These are phyloP conservation scores for Tanytarsus gracilentus DNA, from an alignment of 2,888 invertebrate genomes.

Conservation along the genomic window DNA sequence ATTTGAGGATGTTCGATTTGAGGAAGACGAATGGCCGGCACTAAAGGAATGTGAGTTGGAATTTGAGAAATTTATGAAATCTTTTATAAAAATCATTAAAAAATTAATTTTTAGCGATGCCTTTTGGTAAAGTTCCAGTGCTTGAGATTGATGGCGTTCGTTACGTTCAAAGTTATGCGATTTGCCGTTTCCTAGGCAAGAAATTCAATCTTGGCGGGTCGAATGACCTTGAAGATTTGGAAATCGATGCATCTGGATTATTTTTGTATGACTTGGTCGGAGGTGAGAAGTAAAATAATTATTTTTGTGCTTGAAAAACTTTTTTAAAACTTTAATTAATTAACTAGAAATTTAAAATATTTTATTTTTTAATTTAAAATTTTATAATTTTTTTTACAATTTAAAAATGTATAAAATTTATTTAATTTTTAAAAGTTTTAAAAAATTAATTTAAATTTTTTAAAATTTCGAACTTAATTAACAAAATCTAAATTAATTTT, in stretches of 20 bases:
- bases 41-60: neutral
- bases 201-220: conserved; percentile 44
- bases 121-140: conserved; percentile 29
- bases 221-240: conserved; percentile 45
- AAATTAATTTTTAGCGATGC: conserved; percentile 14
- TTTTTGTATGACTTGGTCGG: conserved; percentile 46
- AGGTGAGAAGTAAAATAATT: conserved; percentile 37
- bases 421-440: conserved; percentile 37
- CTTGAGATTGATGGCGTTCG: conserved; percentile 46
- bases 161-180: conserved; percentile 45
- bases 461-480: too few species aligned
- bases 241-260: conserved; percentile 47
- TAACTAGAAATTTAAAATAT: too few species aligned
- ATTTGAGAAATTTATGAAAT: neutral
- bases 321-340: neutral
- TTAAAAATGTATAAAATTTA: too few species aligned
- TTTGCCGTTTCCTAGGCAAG: conserved; percentile 47
- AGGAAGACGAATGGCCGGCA: conserved; percentile 7
- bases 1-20: neutral
- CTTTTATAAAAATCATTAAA: neutral
- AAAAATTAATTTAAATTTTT: neutral
- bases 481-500: neutral
- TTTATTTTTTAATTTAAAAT: too few species aligned
- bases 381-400: too few species aligned
- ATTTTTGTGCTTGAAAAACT: neutral